Evolutionary conservation across 1,140 invertebrate species (phyloP), one percentile per base, ranked within the genome.

Genomic region (Philaenus spumarius): DNA sequence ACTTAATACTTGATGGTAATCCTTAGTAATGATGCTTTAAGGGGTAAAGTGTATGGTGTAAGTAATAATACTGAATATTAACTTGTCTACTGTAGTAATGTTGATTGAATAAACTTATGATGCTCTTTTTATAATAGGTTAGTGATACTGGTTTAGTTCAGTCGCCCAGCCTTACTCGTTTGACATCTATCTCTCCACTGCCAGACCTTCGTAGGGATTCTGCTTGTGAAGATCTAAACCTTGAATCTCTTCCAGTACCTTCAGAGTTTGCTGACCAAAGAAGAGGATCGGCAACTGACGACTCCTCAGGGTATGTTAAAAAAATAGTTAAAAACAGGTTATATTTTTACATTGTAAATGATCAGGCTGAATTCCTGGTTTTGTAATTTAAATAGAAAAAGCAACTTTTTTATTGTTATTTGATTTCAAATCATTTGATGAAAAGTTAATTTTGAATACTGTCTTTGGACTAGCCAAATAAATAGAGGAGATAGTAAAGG

Each of bases 121-220:
- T 37, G 9, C 9, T 9, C 35, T 37, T 19, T 26, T 48, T 6
- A 23, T 7, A 26, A 23, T 48, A 48, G 46, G 46, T 48, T 48
- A 26, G 23, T 48, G 46, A 26, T 20, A 3, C n/a, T 48, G 19
- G 24, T 19, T 34, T 17, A 4, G 43, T 26, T 9, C 20, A 9
- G n/a, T 14, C 24, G 20, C 24, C 17, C 5, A 46, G 43, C 15
- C 24, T 57, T 14, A 71, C 71, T 1, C 69, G 71, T 3, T 65
- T 84, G 9, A 78, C 76, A 2, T 81, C 78, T 53, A 75, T 86
- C 22, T 86, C 84, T 43, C 84, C 84, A 9, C 74, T 86, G 66
- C 83, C 84, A 2, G 82, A 84, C 72, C 70, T 82, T 4, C 74
- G 84, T 26, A 75, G 83, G 55, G 83, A 85, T 63, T 86, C 84